phyloP scores from a whole-genome alignment of 2,797 vertebrate species.

The Anabas testudineus region DNA sequence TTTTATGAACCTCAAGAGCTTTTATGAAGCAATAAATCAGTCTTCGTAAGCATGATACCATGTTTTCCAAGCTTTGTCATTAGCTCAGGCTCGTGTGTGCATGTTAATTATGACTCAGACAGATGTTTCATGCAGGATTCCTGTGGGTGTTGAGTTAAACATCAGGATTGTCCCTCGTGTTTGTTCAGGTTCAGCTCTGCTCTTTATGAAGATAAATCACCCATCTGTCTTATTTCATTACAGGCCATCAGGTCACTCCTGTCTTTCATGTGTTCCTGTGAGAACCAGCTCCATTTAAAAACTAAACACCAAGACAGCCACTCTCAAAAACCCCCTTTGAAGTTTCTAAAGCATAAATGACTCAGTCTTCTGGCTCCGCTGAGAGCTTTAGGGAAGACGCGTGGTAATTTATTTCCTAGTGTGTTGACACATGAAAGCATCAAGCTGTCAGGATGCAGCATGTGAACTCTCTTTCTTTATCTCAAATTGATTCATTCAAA shows the following conservation, averaged over 20 bases:
- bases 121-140: slow-evolving; percentile 2
- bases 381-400: slow-evolving; percentile 21
- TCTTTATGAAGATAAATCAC: slow-evolving; percentile 25
- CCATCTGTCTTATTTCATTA: slow-evolving; percentile 33
- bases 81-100: slow-evolving; percentile 11
- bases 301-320: slow-evolving; percentile 20
- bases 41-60: slow-evolving; percentile 16
- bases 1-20: slow-evolving; percentile 38
- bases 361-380: slow-evolving; percentile 16
- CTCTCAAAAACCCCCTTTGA: slow-evolving; percentile 41
- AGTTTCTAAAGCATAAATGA: slow-evolving; percentile 35
- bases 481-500: slow-evolving; percentile 16
- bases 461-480: slow-evolving; percentile 16
- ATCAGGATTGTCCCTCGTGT: slow-evolving; percentile 31
- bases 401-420: slow-evolving; percentile 40
- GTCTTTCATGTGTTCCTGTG: slow-evolving; percentile 31
- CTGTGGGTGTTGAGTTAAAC: slow-evolving; percentile 20
- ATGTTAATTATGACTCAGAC: slow-evolving; percentile 2
- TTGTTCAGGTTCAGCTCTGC: slow-evolving; percentile 11
- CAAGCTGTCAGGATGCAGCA: slow-evolving; percentile 19
- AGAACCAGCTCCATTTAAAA: slow-evolving; percentile 33
- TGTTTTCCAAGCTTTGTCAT: slow-evolving; percentile 9
- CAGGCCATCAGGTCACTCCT: slow-evolving; percentile 20
- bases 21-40: slow-evolving; percentile 9
- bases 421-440: slow-evolving; percentile 40